Conservation (phyloP, 1,140 invertebrate genomes). For the Drosophila sproati region DNA sequence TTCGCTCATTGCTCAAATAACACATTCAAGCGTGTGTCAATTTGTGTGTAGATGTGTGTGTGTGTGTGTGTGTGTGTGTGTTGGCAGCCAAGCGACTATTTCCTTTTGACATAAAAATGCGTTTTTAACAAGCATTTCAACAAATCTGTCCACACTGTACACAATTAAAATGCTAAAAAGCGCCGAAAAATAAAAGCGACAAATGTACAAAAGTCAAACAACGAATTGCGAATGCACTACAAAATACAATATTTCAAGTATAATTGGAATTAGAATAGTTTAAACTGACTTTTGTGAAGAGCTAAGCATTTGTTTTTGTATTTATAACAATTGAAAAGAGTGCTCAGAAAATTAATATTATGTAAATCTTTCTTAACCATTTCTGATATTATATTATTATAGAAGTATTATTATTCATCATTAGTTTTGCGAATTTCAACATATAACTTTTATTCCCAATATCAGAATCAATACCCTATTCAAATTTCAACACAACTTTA, state of each 20-base stretch:
- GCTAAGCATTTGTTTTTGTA: no score
- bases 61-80: conserved; percentile 7
- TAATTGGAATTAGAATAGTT: no score
- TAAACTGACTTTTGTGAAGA: no score
- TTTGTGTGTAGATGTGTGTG: neutral
- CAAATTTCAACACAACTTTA: neutral
- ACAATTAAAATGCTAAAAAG: conserved; percentile 80
- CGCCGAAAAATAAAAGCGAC: conserved; percentile 23
- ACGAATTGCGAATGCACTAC: conserved; percentile 34
- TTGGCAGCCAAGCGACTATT: conserved; percentile 52
- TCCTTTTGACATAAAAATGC: conserved; percentile 80
- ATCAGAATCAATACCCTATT: neutral
- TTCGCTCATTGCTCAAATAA: conserved; percentile 75
- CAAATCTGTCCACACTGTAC: conserved; percentile 72
- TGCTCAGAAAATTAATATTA: no score
- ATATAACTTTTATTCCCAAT: neutral
- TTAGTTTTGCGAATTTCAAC: neutral
- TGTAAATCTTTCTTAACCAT: no score
- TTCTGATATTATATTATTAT: no score
- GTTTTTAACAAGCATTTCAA: conserved; percentile 81
- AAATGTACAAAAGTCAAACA: neutral
- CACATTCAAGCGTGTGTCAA: conserved; percentile 50
- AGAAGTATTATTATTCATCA: no score
- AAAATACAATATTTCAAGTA: no score
- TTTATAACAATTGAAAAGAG: no score